Base-by-base conservation (phyloP, 2,888 invertebrate species). In the Stenichneumon culpator region DNA sequence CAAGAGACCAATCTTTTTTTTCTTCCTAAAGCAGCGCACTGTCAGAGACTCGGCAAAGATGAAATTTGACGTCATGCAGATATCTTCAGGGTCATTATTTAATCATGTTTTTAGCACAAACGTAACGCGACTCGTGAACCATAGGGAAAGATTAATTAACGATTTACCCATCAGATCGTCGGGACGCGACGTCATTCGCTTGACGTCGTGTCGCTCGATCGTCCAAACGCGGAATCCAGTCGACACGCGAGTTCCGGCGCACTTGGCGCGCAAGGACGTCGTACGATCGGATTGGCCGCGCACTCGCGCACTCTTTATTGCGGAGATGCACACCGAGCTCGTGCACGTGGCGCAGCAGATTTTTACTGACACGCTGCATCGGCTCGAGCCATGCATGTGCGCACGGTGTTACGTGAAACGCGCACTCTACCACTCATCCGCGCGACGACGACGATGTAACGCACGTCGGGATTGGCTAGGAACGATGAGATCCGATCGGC, bases 281-380 rank as follows among this genome's bases (percentile, higher is more conserved):
- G 86, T 88, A 87, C 86, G 87, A 87, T 90, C 89, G 88, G 87
- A 91, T 90, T 91, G 90, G 91, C 86, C 86, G 87, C 47, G 25
- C n/a, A n/a, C 47, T 52, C 77, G 67, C 65, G 67, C 77, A 36
- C 77, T 36, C 52, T 77, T 67, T 9, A 39, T 19, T 47, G 39
- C 47, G 16, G 50, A 36, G 60, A 50, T 50, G 57, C 81, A 39
- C 63, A 52, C 28, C 60, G 47, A 57, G 54, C 47, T 32, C 57
- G 32, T 74, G 63, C 72, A 72, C 81, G 63, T 68, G 68, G 57
- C 54, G 28, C 19, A 39, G 28, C 57, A 44, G 28, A 74, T 73
- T 65, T 75, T 63, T 69, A 22, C 32, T 19, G 16, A 28, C 32
- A 73, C 80, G 32, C 74, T 28, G 54, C 25, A 60, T 19, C 57